These are phyloP conservation scores for Sebastes itinus DNA, from an alignment of 2,797 vertebrate species.

Conservation along the genomic window DNA sequence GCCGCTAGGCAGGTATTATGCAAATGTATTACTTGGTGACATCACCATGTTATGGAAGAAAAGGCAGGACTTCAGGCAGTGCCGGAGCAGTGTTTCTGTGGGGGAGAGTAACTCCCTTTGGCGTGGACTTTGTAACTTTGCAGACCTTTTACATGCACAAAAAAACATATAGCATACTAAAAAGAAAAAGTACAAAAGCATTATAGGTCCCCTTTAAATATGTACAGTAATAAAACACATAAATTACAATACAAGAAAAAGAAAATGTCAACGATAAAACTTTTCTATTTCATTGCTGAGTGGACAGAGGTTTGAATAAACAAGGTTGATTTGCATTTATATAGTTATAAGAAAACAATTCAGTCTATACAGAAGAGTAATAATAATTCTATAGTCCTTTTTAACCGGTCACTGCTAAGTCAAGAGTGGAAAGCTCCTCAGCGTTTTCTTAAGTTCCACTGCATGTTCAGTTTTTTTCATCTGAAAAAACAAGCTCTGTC, in stretches of 20 bases:
- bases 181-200: no score
- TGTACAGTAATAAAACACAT: not conserved
- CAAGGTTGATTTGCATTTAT: not conserved
- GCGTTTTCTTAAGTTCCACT: not conserved
- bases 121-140: no score
- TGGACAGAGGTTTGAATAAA: not conserved
- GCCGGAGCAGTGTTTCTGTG: fast-evolving
- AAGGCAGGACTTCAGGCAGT: no score
- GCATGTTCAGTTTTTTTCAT: not conserved
- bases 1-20: no score
- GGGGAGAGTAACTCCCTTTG: no score
- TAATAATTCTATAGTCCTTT: not conserved
- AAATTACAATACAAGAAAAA: not conserved
- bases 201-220: not conserved
- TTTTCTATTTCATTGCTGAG: not conserved
- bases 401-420: not conserved
- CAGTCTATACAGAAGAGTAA: not conserved
- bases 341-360: not conserved
- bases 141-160: no score
- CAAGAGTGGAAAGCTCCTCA: not conserved
- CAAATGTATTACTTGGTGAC: no score
- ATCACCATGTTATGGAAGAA: no score
- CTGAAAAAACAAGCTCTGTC: not conserved
- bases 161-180: fast-evolving
- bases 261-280: not conserved